Evolutionary conservation across 1,140 invertebrate species (phyloP), one percentile per base, ranked within the genome.

Genomic region (Gryllus bimaculatus): DNA sequence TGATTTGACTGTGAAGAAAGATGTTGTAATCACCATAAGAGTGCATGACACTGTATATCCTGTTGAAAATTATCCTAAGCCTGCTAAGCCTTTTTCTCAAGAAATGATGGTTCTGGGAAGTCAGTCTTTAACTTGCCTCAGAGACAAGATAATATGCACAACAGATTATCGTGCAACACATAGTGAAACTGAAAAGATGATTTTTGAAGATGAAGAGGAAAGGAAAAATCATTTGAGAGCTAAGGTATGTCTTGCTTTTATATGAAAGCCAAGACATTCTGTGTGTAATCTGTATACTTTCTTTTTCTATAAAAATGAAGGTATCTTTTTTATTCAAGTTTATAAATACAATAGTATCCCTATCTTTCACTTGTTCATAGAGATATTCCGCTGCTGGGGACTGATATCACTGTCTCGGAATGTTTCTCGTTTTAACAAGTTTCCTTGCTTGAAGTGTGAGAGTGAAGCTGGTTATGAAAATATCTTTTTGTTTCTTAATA

Each of bases 61-160:
- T 39, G 26, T 5, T 39, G 26, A 39, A 39, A 39, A 39, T 39
- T 39, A 2, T 66, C 2, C 7, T 66, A 66, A 1, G 2, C 54
- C 54, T 66, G 1, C 18, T 10, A 66, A 66, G 54, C 54, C 54
- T 13, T 10, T 3, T 10, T 66, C 54, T 73, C 88, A 89, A 82
- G 88, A 92, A 80, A 86, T 92, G 75, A 83, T 89, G 15, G 85
- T 94, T 39, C 82, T 90, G 39, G 92, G 92, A 0, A 86, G 85
- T 73, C 91, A 93, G 81, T 88, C 85, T 47, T 84, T 95, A 80
- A 87, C 87, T 47, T 88, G 89, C 39, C 84, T 95, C 18, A 86
- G 91, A 20, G 92, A 94, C 82, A 88, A 89, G 80, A 90, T 95
- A 78, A 85, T 83, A 1, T 95, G 94, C 83, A 81, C 89, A 18